Percentiles rank a stretch among this genome's conserved stretches.
phyloP scores from a whole-genome alignment of 2,113 vertebrate genomes.

The Eudorcas thomsonii region DNA sequence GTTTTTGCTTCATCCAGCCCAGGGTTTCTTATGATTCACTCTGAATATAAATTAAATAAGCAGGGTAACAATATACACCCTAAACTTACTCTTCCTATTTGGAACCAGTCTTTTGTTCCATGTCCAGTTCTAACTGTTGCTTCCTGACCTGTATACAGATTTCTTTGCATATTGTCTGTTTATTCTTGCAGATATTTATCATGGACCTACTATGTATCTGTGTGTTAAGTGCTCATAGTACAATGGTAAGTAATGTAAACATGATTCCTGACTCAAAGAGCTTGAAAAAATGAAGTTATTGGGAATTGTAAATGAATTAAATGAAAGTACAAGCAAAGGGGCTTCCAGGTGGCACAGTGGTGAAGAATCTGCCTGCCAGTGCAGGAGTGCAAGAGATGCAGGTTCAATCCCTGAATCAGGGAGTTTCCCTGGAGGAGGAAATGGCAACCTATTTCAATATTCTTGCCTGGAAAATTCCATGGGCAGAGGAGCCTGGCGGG shows the following conservation, averaged over 20 bases:
- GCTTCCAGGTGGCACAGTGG: not conserved
- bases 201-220: not conserved
- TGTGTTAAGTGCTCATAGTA: not conserved
- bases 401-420: not conserved
- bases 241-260: not conserved
- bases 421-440: not conserved
- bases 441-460: not conserved
- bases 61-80: not conserved
- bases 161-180: not conserved
- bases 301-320: not conserved
- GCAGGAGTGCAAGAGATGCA: not conserved
- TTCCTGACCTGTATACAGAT: not conserved
- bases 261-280: not conserved
- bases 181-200: not conserved
- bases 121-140: not conserved
- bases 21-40: not conserved
- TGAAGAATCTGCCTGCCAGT: not conserved
- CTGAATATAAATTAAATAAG: not conserved
- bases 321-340: not conserved
- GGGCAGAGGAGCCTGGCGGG: not conserved
- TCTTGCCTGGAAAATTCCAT: not conserved
- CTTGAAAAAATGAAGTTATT: not conserved
- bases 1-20: not conserved
- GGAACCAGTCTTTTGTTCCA: not conserved
- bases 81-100: not conserved